A percentile compares a stretch with the other conserved stretches of the same genome.
Conservation (phyloP, 2,113 vertebrate species). For the Forbesichthys agassizii region DNA sequence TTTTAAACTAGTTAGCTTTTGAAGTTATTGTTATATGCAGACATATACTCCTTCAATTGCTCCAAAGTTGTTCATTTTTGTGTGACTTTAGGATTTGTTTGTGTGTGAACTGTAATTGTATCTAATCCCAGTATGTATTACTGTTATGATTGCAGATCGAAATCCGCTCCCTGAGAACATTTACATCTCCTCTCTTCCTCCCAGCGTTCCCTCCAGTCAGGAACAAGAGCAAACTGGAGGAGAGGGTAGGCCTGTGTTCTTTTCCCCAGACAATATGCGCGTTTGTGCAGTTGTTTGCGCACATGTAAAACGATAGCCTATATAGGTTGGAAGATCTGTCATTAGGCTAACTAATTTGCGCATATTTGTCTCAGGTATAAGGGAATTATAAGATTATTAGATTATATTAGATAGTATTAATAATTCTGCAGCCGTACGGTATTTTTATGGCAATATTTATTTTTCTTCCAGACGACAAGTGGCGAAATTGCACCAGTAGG, state of each 20-base stretch:
- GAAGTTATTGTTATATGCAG: too few relatives aligned
- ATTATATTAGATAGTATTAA: too few relatives aligned
- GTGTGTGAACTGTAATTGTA: not conserved
- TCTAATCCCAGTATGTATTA: slow-evolving; percentile 14
- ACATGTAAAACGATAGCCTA: not conserved
- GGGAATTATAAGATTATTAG: not conserved
- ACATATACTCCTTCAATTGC: not conserved
- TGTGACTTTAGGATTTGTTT: slow-evolving; percentile 6
- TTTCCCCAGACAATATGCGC: not conserved
- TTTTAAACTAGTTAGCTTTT: too few relatives aligned
- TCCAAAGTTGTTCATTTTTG: not conserved
- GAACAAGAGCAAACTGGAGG: slow-evolving; percentile 2
- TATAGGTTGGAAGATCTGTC: not conserved
- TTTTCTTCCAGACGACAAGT: not conserved
- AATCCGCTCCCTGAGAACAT: slow-evolving; percentile 41
- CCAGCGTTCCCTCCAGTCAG: slow-evolving; percentile 41
- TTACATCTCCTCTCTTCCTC: slow-evolving; percentile 60
- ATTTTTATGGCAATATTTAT: too few relatives aligned
- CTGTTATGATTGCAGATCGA: slow-evolving; percentile 47
- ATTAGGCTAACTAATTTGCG: not conserved
- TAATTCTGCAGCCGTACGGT: too few relatives aligned
- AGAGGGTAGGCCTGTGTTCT: slow-evolving; percentile 32
- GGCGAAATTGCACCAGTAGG: not conserved
- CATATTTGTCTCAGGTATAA: not conserved
- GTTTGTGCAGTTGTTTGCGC: not conserved